A percentile compares a stretch with the other conserved stretches of the same genome.
phyloP scores from a whole-genome alignment of 1,140 invertebrate species.

The Drosophila repleta region DNA sequence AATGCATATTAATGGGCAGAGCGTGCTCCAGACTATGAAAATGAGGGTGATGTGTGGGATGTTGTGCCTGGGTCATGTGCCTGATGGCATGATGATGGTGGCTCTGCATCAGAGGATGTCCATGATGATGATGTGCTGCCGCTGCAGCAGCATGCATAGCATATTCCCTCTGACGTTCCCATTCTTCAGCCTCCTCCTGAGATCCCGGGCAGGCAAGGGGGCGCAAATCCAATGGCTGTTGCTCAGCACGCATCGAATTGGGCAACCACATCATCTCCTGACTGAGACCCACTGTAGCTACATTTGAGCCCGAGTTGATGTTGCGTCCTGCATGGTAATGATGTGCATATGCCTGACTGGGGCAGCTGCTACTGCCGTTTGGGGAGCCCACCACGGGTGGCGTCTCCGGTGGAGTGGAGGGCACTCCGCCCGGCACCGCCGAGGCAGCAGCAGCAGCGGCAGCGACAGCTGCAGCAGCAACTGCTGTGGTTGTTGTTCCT shows the following conservation, averaged over 20 bases:
- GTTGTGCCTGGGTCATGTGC: slow-evolving; percentile 65
- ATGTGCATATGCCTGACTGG: slow-evolving; percentile 64
- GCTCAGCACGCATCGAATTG: slow-evolving; percentile 88
- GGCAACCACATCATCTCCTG: slow-evolving; percentile 91
- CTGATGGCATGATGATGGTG: slow-evolving; percentile 57
- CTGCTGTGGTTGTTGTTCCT: slow-evolving; percentile 42
- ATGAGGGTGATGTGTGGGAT: slow-evolving; percentile 58
- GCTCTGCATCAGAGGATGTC: slow-evolving; percentile 67
- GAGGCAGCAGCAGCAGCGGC: slow-evolving; percentile 42
- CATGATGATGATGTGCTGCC: slow-evolving; percentile 74
- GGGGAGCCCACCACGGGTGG: slow-evolving; percentile 82
- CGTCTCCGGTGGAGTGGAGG: slow-evolving; percentile 83
- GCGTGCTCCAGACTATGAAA: slow-evolving; percentile 79
- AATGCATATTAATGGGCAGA: slow-evolving; percentile 77
- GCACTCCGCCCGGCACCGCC: slow-evolving; percentile 77
- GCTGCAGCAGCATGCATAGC: slow-evolving; percentile 77
- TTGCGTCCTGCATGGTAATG: slow-evolving; percentile 81
- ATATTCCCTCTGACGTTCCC: slow-evolving; percentile 86
- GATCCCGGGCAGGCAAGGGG: slow-evolving; percentile 87
- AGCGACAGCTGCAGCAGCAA: slow-evolving; percentile 29
- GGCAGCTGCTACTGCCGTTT: slow-evolving; percentile 76
- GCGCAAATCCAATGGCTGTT: slow-evolving; percentile 91
- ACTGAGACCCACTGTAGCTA: slow-evolving; percentile 87
- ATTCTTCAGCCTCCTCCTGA: slow-evolving; percentile 85
- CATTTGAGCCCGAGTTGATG: slow-evolving; percentile 81